These are phyloP conservation scores for Rostratula benghalensis DNA, from an alignment of 2,113 vertebrate genomes.

Conservation along the genomic window DNA sequence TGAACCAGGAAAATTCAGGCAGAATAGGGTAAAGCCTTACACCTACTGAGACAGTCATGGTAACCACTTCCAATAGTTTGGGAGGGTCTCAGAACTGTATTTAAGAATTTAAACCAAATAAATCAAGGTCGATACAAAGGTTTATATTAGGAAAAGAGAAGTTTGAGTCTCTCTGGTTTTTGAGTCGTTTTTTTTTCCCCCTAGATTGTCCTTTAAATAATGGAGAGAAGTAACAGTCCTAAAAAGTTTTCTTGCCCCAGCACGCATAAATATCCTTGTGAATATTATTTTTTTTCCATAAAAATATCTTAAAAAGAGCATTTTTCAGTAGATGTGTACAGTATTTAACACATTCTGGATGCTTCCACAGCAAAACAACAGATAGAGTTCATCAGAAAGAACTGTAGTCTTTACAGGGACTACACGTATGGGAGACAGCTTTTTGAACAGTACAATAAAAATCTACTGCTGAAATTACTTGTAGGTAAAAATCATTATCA, in stretches of 20 bases:
- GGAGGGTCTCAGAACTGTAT: not conserved
- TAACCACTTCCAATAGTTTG: not conserved
- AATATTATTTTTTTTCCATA: too few relatives aligned
- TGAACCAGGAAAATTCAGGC: not conserved
- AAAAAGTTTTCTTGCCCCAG: not conserved
- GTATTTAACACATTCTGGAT: not conserved
- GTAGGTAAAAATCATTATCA: not conserved
- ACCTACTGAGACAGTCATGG: fast-evolving
- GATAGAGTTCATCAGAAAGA: not conserved
- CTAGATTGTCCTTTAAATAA: not conserved
- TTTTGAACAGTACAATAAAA: not conserved
- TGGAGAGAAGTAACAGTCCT: not conserved
- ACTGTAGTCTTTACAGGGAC: not conserved
- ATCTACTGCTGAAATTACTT: not conserved
- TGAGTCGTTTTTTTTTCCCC: not conserved
- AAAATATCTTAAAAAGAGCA: too few relatives aligned
- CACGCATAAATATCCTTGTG: not conserved
- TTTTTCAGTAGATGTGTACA: not conserved
- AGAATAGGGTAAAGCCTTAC: not conserved
- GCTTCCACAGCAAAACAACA: not conserved
- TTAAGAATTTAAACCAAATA: not conserved
- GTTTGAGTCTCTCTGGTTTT: not conserved
- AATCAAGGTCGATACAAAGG: not conserved
- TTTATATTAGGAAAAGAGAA: not conserved
- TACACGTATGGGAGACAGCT: not conserved